Base-by-base conservation (phyloP, 2,797 vertebrate genomes). In the Syngnathus rostellatus region DNA sequence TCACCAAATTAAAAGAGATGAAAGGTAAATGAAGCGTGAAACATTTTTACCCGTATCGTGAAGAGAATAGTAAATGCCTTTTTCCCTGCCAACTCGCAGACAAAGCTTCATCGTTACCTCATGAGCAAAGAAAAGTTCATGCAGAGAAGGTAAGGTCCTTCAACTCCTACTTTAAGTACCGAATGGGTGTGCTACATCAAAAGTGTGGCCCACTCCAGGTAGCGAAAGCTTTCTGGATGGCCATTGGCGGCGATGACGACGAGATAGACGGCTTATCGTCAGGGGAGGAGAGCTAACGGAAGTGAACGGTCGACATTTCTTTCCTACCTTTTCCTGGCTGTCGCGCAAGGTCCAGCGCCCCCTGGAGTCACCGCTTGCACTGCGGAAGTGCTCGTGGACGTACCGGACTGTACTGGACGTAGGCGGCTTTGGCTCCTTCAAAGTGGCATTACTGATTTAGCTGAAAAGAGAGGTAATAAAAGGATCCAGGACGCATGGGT, bases 141-240 rank as follows among this genome's bases (percentile, higher is more conserved):
- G 97, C 97, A 0, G 97, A 99, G 80, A 99, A 98, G 94, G 97
- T 98, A 87, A 89, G 1, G 57, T 68, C 8, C 2, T 10, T 38
- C 5, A n/a, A 9, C 5, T 38, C 8, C 21, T 31, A 4, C 31
- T 31, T 31, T 31, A 31, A 31, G 3, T 31, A 31, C 31, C 31
- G 0, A 4, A 4, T 31, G 31, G 31, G 31, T 31, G 31, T 31
- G 31, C 31, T 43, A 39, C 48, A 3, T 54, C 38, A 8, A 23
- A 40, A 54, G 17, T 54, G 10, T n/a, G 19, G 19, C 53, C 1
- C 3, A 83, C 72, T 72, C 11, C 72, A 99, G 97, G 97, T 99
- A 72, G 94, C 97, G 77, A 99, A 98, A 88, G 97, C 97, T 0
- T 99, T 99, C 89, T 99, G 97, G 97, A 98, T 94, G 93, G 97